phyloP scores from a whole-genome alignment of 2,113 vertebrate species.

The Acanthochromis polyacanthus region DNA sequence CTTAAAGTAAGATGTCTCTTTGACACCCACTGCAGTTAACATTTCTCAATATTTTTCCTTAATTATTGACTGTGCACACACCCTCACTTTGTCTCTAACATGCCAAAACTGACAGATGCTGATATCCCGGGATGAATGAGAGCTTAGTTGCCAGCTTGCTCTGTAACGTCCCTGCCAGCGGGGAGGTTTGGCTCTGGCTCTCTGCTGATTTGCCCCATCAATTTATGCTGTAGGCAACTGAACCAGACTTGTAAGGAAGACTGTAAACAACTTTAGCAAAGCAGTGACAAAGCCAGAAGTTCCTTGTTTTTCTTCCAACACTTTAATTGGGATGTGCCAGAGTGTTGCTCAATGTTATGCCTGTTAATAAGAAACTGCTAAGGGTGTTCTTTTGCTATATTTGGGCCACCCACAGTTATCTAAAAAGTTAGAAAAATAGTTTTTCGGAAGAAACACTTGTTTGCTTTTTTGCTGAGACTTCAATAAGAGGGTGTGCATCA shows the following conservation, averaged over 20 bases:
- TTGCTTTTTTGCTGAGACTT: not conserved
- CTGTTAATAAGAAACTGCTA: not conserved
- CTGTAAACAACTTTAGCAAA: constrained; percentile 51
- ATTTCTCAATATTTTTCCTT: constrained; percentile 30
- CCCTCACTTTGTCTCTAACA: constrained; percentile 18
- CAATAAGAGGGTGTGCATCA: not conserved
- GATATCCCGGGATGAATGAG: constrained; percentile 48
- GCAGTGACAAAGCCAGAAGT: constrained; percentile 65
- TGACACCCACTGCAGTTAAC: constrained; percentile 30
- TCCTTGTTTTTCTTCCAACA: constrained; percentile 37
- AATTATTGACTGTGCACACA: constrained; percentile 17
- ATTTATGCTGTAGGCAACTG: constrained; percentile 61
- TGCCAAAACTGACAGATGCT: constrained; percentile 58
- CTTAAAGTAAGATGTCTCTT: constrained; percentile 64
- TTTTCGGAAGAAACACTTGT: not conserved
- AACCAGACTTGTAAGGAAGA: constrained; percentile 30
- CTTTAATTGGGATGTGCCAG: not conserved
- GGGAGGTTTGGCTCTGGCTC: constrained; percentile 21
- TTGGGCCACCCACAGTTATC: constrained; percentile 3
- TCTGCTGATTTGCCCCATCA: constrained; percentile 41
- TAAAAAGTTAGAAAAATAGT: not conserved
- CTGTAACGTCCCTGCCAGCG: constrained; percentile 49
- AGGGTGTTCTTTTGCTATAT: constrained; percentile 9
- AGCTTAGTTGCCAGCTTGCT: constrained; percentile 43
- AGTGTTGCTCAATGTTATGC: constrained; percentile 44